Percentiles rank a stretch among this genome's conserved stretches.
Evolutionary conservation across 2,888 invertebrate species (phyloP).

Genomic region (Dascillus cervinus): DNA sequence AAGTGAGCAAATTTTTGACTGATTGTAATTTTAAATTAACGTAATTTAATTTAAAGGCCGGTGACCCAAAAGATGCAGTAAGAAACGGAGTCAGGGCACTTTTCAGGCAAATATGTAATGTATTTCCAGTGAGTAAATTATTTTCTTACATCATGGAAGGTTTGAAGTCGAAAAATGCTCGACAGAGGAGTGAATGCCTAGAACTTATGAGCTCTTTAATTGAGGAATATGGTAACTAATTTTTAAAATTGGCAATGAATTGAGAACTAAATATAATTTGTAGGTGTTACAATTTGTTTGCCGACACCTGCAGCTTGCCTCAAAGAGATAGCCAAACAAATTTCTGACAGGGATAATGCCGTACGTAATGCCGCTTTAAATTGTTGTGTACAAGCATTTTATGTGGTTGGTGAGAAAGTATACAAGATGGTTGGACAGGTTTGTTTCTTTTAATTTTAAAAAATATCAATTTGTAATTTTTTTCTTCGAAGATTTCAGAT

Average conservation of each 20-base stretch:
- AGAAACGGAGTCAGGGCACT: conserved; percentile 81
- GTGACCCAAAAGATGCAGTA: conserved; percentile 93
- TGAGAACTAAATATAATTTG: conserved; percentile 7
- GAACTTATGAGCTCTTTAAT: conserved; percentile 85
- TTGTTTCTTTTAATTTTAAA: conserved; percentile 21
- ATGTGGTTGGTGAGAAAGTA: conserved; percentile 82
- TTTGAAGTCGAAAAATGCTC: conserved; percentile 91
- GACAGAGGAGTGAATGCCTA: conserved; percentile 93
- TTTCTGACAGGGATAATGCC: conserved; percentile 91
- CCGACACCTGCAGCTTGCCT: conserved; percentile 73
- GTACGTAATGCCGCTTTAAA: conserved; percentile 95
- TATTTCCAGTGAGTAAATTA: conserved; percentile 84
- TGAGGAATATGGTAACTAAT: conserved; percentile 62
- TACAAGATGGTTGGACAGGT: conserved; percentile 89
- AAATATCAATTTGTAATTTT: conserved; percentile 6
- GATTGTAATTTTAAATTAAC: conserved; percentile 6
- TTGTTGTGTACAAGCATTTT: conserved; percentile 84
- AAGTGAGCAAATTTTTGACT: conserved; percentile 48
- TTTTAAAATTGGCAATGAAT: neutral
- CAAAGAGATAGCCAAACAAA: conserved; percentile 88
- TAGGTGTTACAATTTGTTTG: conserved; percentile 64
- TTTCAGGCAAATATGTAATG: conserved; percentile 73
- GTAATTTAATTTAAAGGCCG: conserved; percentile 52
- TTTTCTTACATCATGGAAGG: conserved; percentile 92
- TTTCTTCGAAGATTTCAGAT: conserved; percentile 64